These are phyloP conservation scores for Odontomyia ornata DNA, from an alignment of 2,888 invertebrate species.

Conservation along the genomic window DNA sequence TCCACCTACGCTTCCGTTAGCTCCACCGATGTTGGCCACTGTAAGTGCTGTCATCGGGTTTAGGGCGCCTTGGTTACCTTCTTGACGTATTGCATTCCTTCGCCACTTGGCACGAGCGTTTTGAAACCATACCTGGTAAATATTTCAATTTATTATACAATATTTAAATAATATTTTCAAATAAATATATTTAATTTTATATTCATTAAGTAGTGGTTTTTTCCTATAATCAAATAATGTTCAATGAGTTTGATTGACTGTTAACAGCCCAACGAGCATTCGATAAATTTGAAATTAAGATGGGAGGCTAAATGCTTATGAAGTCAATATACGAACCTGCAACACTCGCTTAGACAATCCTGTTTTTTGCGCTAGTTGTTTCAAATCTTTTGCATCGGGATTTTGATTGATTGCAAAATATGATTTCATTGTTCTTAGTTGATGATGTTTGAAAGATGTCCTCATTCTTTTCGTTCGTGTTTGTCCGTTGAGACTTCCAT, in stretches of 20 bases:
- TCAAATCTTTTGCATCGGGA: slow-evolving; percentile 96
- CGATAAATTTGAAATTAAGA: too few species aligned
- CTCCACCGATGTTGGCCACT: slow-evolving; percentile 1
- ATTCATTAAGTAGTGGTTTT: too few species aligned
- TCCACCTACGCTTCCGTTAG: slow-evolving; percentile 44
- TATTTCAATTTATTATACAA: background rate
- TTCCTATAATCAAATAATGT: too few species aligned
- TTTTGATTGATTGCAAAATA: slow-evolving; percentile 98
- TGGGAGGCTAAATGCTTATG: too few species aligned
- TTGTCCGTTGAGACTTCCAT: slow-evolving; percentile 50
- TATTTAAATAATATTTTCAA: too few species aligned
- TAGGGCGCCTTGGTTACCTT: slow-evolving; percentile 56
- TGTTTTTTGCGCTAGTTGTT: slow-evolving; percentile 94
- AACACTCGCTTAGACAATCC: slow-evolving; percentile 93
- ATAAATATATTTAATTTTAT: too few species aligned
- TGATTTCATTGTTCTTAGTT: slow-evolving; percentile 94
- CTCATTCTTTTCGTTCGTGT: slow-evolving; percentile 87
- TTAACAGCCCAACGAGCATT: too few species aligned
- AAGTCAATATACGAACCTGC: slow-evolving; percentile 82
- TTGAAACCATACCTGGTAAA: slow-evolving; percentile 91
- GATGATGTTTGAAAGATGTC: slow-evolving; percentile 97
- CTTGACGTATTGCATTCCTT: slow-evolving; percentile 84
- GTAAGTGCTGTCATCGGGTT: slow-evolving; percentile 1
- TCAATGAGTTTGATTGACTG: too few species aligned
- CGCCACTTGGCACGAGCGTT: slow-evolving; percentile 96